A percentile compares a stretch with the other conserved stretches of the same genome.
These are phyloP conservation scores for Lasaia peninsularis DNA, from an alignment of 1,140 invertebrate genomes.

Conservation along the genomic window DNA sequence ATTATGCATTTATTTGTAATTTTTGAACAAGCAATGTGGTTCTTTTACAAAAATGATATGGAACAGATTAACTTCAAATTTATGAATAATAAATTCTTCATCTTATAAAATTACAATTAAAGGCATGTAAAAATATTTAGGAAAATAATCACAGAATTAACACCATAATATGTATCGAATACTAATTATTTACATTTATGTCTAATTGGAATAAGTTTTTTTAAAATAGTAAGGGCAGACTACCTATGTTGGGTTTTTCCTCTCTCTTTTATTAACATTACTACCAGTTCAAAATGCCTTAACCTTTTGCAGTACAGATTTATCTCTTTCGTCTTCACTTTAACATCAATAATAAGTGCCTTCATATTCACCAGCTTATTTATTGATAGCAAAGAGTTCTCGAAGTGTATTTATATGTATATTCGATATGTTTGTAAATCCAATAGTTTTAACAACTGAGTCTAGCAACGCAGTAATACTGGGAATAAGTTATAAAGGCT, in stretches of 20 bases:
- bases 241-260: not conserved
- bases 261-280: not conserved
- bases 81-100: too few species aligned
- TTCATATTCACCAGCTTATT: not conserved
- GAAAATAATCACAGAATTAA: too few species aligned
- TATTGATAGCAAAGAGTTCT: not conserved
- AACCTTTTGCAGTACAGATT: not conserved
- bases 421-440: not conserved
- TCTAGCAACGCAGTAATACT: not conserved
- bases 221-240: not conserved
- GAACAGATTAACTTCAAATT: too few species aligned
- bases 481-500: constrained; percentile 4
- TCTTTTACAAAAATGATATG: too few species aligned
- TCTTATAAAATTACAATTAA: too few species aligned
- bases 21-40: too few species aligned
- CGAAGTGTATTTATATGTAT: not conserved
- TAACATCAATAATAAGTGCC: not conserved
- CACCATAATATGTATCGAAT: too few species aligned
- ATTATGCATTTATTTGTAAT: too few species aligned
- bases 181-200: too few species aligned
- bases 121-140: too few species aligned
- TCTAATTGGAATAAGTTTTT: too few species aligned
- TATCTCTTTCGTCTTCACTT: not conserved
- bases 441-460: not conserved
- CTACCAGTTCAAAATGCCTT: not conserved